Percentiles rank a stretch among this genome's conserved stretches.
phyloP scores from a whole-genome alignment of 2,797 vertebrate genomes.

The Lepilemur ruficaudatus region DNA sequence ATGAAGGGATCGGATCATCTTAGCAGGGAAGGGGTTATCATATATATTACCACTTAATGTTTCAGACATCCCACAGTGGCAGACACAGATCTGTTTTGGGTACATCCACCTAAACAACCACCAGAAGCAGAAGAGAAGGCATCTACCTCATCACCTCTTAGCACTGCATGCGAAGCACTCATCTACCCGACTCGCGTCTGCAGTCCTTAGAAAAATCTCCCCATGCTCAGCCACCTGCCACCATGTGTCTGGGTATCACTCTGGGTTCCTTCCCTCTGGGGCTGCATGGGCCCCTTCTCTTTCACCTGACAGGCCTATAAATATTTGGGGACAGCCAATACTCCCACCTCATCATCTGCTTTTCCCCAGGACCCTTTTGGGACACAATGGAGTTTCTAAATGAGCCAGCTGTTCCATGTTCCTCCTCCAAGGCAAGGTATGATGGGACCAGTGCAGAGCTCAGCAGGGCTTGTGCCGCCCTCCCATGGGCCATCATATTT shows the following conservation, averaged over 20 bases:
- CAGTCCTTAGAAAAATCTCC: not conserved
- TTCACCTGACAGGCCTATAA: not conserved
- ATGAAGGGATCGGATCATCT: not conserved
- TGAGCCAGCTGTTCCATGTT: not conserved
- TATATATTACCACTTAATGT: too few relatives aligned
- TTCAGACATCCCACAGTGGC: not conserved
- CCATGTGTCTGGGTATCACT: not conserved
- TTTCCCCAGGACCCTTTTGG: not conserved
- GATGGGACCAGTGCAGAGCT: not conserved
- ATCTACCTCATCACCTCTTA: not conserved
- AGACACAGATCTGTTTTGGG: not conserved
- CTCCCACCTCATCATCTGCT: not conserved
- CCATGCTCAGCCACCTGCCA: not conserved
- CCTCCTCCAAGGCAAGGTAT: not conserved
- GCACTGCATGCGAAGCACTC: fast-evolving
- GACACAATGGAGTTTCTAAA: not conserved
- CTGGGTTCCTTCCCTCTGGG: not conserved
- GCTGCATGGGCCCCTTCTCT: not conserved
- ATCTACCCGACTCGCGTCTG: fast-evolving
- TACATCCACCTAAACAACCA: not conserved
- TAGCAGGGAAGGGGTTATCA: not conserved
- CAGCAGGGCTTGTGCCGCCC: fast-evolving
- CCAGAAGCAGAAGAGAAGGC: not conserved
- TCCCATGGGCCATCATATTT: fast-evolving
- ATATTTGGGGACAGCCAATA: not conserved